Evolutionary conservation across 2,888 invertebrate species (phyloP), one percentile per base, ranked within the genome.

Genomic region (Eristalinus aeneus): DNA sequence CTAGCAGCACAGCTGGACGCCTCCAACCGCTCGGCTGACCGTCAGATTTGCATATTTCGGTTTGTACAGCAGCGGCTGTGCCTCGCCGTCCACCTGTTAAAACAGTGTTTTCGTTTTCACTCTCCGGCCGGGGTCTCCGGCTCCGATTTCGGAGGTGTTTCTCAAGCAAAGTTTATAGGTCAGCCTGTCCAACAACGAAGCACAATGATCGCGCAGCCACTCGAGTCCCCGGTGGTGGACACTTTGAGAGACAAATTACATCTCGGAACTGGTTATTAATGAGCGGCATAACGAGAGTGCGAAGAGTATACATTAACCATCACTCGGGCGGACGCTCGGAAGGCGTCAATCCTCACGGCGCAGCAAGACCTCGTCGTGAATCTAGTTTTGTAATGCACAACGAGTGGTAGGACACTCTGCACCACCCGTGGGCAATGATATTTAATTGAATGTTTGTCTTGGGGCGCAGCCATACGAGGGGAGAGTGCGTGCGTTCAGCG

Each of bases 361-460:
- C 46, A 46, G 46, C 46, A 46, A 46, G 46, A 46, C 16, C 16
- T 16, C 46, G 39, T 46, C 16, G 46, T 46, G 11, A 60, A 69
- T 71, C 60, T 71, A 39, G 60, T 71, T 71, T 69, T 36, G 31
- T 31, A 71, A 11, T 20, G n/a, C 27, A 60, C 20, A 34, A 23
- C 16, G 46, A 46, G 27, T 71, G 75, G 75, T 81, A 76, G 81
- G 81, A 75, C 16, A 71, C 69, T 56, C 11, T 46, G 53, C 34
- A 32, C 22, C 58, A 27, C 72, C 71, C 39, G 46, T 22, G 20
- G 69, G 58, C 27, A 64, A 71, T 65, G 53, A 54, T 65, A 67
- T 76, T 71, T 82, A 67, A 81, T 81, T 76, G 71, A 81, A 76
- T 76, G 60, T 75, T 81, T 81, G 75, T 76, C 75, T 81, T 39